Conservation (phyloP, 2,797 vertebrate genomes). For the Chaunax sp. region DNA sequence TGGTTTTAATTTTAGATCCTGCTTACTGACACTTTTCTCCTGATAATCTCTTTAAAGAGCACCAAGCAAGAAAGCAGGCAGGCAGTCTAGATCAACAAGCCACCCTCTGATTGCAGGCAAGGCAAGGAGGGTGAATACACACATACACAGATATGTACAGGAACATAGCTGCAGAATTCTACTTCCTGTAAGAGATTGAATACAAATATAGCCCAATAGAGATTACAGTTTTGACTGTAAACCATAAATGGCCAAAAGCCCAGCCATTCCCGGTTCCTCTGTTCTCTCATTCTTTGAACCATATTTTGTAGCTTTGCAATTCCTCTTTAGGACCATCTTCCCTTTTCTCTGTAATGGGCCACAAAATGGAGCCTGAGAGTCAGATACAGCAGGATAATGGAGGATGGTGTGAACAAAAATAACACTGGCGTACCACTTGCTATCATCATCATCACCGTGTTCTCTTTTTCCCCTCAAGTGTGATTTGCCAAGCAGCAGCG, state of each 20-base stretch:
- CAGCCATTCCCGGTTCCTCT: conserved; percentile 16
- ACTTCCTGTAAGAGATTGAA: conserved; percentile 36
- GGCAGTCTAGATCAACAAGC: conserved; percentile 64
- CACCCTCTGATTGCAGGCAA: conserved; percentile 45
- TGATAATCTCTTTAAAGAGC: conserved; percentile 89
- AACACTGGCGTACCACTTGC: conserved; percentile 60
- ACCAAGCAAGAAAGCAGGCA: conserved; percentile 69
- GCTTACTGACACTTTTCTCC: conserved; percentile 89
- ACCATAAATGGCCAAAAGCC: conserved; percentile 18
- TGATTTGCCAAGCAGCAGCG: conserved; percentile 55
- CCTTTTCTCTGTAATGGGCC: conserved; percentile 69
- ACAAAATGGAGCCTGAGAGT: conserved; percentile 75
- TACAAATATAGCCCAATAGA: conserved; percentile 16
- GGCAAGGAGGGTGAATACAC: conserved; percentile 42
- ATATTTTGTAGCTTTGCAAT: conserved; percentile 27
- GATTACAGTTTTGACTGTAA: conserved; percentile 24
- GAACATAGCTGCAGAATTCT: conserved; percentile 36
- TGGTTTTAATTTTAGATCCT: conserved; percentile 90
- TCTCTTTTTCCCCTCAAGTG: conserved; percentile 66
- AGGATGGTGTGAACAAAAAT: conserved; percentile 70
- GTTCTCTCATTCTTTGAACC: conserved; percentile 40
- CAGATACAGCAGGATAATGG: conserved; percentile 67
- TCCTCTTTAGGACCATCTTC: conserved; percentile 66
- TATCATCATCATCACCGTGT: conserved; percentile 60
- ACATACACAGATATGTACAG: conserved; percentile 23